Base-by-base conservation (phyloP, 2,888 invertebrate genomes). In the Agonopterix heracliana region DNA sequence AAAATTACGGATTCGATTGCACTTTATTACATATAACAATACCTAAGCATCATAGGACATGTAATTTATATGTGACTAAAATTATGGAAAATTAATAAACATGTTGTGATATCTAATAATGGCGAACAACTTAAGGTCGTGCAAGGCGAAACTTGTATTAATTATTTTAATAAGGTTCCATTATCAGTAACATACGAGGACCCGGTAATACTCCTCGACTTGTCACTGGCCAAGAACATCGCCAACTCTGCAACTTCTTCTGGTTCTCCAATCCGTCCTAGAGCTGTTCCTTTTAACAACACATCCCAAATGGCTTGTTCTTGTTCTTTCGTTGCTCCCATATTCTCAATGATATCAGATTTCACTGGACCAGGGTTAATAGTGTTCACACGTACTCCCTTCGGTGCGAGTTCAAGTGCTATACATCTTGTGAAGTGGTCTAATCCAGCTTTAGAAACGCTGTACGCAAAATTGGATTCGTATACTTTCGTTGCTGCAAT, bases 361-460 rank as follows among this genome's bases (percentile, higher is more conserved):
- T 44, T 57, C 5, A 56, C 55, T 1, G 55, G 55, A 10, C 61
- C 61, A 9, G 96, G 97, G 78, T 95, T 95, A 0, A 96, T 94
- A 7, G 43, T 35, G 40, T 59, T 59, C 0, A 57, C 57, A 34
- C 59, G 42, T 0, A 59, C 53, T 11, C 57, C 59, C 26, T 44
- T 45, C 9, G 34, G 17, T 8, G 53, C 53, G 8, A 60, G 26
- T 9, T 60, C 57, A 1, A 56, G 14, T 8, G 59, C 59, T 10
- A 50, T 45, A 35, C 47, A 14, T 45, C 55, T 51, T 2, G 57
- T 55, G 11, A 57, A 57, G 41, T 54, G 51, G 8, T 56, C 54
- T 8, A 60, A 38, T 7, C 47, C 57, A 9, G 59, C 57, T 49
- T 59, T 59, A 0, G 56, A 52, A 7, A 46, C 41, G 38, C 44